Percentiles rank a stretch among this genome's conserved stretches.
phyloP scores from a whole-genome alignment of 1,140 invertebrate species.

The Hyphantria cunea region DNA sequence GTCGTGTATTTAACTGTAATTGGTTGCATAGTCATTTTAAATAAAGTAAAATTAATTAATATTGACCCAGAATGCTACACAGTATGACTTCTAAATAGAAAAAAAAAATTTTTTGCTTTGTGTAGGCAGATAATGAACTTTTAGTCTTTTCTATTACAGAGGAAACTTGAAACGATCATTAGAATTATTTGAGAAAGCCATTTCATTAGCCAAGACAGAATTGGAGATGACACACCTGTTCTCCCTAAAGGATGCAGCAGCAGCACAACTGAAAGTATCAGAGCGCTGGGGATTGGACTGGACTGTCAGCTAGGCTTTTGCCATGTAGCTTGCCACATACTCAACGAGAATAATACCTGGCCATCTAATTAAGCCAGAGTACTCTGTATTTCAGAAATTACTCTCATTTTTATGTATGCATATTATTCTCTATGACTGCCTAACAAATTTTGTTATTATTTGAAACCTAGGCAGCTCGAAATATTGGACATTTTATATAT shows the following conservation, averaged over 20 bases:
- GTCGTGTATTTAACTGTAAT: too few species aligned
- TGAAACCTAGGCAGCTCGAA: constrained; percentile 17
- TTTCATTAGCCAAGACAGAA: constrained; percentile 91
- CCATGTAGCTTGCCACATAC: constrained; percentile 27
- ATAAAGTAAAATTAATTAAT: too few species aligned
- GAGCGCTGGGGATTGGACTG: constrained; percentile 87
- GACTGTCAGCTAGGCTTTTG: constrained; percentile 70
- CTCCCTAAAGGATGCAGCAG: constrained; percentile 92
- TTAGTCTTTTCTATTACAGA: constrained; percentile 85
- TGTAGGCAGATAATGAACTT: too few species aligned
- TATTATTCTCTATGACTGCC: neutral
- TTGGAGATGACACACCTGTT: constrained; percentile 94
- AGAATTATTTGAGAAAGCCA: constrained; percentile 94
- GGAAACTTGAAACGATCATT: constrained; percentile 92
- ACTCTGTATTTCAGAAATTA: constrained; percentile 17
- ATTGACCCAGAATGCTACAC: too few species aligned
- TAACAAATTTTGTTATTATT: constrained; percentile 10
- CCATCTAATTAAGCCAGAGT: constrained; percentile 30
- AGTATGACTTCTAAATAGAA: too few species aligned
- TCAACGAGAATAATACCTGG: constrained; percentile 58
- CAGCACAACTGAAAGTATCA: constrained; percentile 91
- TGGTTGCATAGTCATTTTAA: too few species aligned
- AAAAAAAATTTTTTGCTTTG: too few species aligned
- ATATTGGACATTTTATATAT: constrained; percentile 11
- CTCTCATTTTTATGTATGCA: constrained; percentile 16